phyloP scores from a whole-genome alignment of 2,797 vertebrate genomes.

The Adrianichthys oophorus region DNA sequence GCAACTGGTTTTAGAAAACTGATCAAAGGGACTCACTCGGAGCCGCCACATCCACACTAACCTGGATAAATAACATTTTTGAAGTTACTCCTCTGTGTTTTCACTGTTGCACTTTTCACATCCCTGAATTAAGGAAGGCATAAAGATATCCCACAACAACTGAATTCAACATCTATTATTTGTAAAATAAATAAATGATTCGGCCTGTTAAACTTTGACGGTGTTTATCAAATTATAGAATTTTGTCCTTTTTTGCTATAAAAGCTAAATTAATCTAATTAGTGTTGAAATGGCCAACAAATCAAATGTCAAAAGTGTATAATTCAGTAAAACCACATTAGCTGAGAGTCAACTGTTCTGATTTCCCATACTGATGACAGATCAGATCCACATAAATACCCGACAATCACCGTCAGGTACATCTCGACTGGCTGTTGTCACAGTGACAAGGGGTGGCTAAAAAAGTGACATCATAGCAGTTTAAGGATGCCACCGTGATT shows the following conservation, averaged over 20 bases:
- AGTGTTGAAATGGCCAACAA: no score
- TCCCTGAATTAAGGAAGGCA: background rate
- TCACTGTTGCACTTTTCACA: background rate
- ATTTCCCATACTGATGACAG: no score
- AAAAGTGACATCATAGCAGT: conserved; percentile 2
- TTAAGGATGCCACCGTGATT: conserved; percentile 9
- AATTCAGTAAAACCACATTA: no score
- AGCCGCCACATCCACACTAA: conserved; percentile 27
- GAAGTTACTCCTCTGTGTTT: background rate
- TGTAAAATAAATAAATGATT: background rate
- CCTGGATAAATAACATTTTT: background rate
- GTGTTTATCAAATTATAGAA: no score
- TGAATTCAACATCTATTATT: no score
- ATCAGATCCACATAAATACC: no score
- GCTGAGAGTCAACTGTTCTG: no score
- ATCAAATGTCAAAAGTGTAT: no score
- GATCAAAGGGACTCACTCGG: conserved; percentile 8
- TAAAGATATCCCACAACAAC: no score
- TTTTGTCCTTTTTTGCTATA: no score
- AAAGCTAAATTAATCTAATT: no score
- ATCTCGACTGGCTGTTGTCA: conserved; percentile 32
- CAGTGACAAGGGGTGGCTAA: conserved; percentile 42
- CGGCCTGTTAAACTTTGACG: background rate
- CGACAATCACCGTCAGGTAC: no score
- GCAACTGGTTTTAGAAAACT: conserved; percentile 4